Base-by-base conservation (phyloP, 2,888 invertebrate genomes). In the Ormyrus nitidulus region DNA sequence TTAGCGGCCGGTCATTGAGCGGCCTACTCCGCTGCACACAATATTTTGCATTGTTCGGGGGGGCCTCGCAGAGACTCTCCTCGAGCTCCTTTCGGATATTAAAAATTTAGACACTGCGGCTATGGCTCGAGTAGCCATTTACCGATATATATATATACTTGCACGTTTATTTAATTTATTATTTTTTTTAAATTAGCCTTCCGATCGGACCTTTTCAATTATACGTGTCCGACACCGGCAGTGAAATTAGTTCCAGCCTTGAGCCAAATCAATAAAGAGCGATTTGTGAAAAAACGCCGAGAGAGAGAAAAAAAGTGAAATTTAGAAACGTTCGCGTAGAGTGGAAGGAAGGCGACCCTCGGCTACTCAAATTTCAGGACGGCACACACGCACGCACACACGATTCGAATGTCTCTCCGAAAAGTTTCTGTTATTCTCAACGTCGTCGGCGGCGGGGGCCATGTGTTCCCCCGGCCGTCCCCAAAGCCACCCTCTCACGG, bases 341-440 rank as follows among this genome's bases (percentile, higher is more conserved):
- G 34, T 34, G 34, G 34, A 34, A 34, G 34, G 34, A 34, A 34
- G 34, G 34, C 34, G 34, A 34, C 8, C 11, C 11, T 54, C 3
- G 6, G n/a, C 49, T n/a, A n/a, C 72, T 77, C 65, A 11, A 61
- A 78, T 78, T 78, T 72, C 61, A 66, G 61, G 46, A 48, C 6
- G 7, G 19, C 19, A 61, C 44, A n/a, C 68, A n/a, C 62, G 2
- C 19, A 2, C 19, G 19, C 19, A 2, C 19, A 2, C 19, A 44
- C 66, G 51, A 54, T 53, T n/a, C 34, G 7, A 54, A 46, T 58
- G 48, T 61, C 9, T 59, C 6, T 13, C 19, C 9, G 66, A 61
- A 68, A 56, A 68, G 66, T 72, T n/a, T 9, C 72, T 66, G 71
- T 13, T 72, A 68, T 72, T 72, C 53, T 78, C 78, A 72, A 72